phyloP scores from a whole-genome alignment of 2,113 vertebrate species.

The Phyllostomus discolor region DNA sequence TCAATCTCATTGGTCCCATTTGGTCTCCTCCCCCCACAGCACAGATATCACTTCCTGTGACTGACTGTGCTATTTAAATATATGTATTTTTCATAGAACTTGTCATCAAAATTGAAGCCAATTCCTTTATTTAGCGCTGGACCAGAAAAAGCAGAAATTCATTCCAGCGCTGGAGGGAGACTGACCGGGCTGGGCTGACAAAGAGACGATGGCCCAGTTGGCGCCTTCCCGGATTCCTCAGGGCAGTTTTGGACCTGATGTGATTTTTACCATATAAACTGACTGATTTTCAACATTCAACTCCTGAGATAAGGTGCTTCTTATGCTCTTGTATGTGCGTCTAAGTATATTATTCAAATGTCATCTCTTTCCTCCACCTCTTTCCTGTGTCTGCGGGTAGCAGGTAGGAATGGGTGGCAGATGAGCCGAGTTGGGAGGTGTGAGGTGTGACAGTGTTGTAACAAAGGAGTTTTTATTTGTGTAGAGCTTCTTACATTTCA shows the following conservation, averaged over 20 bases:
- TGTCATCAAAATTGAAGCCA: not conserved
- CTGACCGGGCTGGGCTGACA: not conserved
- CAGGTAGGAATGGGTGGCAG: not conserved
- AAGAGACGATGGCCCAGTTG: not conserved
- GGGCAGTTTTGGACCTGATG: not conserved
- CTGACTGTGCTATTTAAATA: not conserved
- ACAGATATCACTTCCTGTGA: not conserved
- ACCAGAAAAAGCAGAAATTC: not conserved
- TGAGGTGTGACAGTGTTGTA: not conserved
- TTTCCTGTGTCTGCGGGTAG: not conserved
- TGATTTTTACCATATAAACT: not conserved
- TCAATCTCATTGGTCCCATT: not conserved
- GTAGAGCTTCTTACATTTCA: not conserved
- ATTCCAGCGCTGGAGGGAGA: not conserved
- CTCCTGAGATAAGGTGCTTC: not conserved
- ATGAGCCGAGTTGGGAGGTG: not conserved
- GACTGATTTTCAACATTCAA: not conserved
- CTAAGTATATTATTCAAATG: not conserved
- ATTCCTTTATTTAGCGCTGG: not conserved
- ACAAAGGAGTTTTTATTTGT: not conserved
- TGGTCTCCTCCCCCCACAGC: not conserved
- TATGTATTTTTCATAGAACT: not conserved
- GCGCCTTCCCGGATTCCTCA: not conserved
- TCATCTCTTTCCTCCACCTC: not conserved
- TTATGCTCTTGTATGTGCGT: not conserved